Base-by-base conservation (phyloP, 2,797 vertebrate species). In the Ataeniobius toweri region DNA sequence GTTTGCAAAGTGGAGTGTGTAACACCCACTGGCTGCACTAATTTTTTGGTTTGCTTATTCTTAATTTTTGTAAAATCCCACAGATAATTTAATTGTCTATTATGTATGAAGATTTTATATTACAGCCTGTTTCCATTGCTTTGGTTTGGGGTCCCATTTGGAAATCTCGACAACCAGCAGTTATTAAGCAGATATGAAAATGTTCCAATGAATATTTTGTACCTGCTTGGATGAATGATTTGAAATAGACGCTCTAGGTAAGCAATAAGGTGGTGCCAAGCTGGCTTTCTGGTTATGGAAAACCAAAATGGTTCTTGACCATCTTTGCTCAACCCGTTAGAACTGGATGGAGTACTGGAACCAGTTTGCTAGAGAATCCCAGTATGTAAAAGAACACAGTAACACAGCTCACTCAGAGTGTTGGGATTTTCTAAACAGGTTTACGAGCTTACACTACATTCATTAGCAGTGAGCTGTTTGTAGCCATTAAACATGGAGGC, bases 401-500 rank as follows among this genome's bases (percentile, higher is more conserved):
- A 69, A 26, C 71, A 6, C 36, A 74, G 86, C 81, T 78, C 71
- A 74, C 80, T 83, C 71, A 68, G 58, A 71, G 77, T 1, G 75
- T 56, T 48, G 48, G 68, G 74, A 86, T 65, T 84, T 85, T 85
- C 82, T 74, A 76, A 87, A 83, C 78, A 68, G 70, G 53, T 85
- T 85, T 83, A 89, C 76, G 79, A 84, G 86, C 81, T 78, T 41
- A 71, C 65, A 80, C 76, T 48, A 53, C 75, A 77, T 81, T 86
- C 76, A 79, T 91, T 87, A 82, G 82, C 44, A 71, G 71, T 9
- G 75, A 75, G 63, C 80, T 89, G 85, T 89, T 87, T 89, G 86
- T 81, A 51, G 50, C 56, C 88, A 87, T 87, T 85, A 83, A 83
- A 89, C 80, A 77, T 70, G 80, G 70, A 83, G 56, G 82, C 59